Percentiles rank a stretch among this genome's conserved stretches.
Evolutionary conservation across 2,888 invertebrate species (phyloP).

Genomic region (Andrena camellia): DNA sequence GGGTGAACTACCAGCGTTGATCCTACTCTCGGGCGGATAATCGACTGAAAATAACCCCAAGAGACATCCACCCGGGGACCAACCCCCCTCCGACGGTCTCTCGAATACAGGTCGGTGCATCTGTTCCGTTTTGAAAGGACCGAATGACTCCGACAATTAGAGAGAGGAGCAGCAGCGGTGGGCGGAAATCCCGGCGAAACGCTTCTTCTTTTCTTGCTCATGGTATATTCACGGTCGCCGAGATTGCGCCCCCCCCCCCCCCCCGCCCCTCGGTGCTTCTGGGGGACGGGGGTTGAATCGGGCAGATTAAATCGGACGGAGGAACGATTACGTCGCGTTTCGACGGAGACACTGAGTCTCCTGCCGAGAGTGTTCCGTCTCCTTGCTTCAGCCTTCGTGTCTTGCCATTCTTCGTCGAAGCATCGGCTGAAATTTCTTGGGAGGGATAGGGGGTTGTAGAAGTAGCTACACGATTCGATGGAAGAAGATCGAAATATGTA

Average conservation of each 20-base stretch:
- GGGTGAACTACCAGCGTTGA: conserved; percentile 72
- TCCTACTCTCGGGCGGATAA: conserved; percentile 80
- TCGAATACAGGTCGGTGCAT: conserved; percentile 76
- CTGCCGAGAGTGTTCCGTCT: neutral
- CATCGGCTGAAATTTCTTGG: neutral
- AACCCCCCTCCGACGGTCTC: conserved; percentile 58
- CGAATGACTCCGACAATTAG: conserved; percentile 80
- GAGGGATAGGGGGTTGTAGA: too few species aligned
- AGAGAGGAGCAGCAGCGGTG: conserved; percentile 48
- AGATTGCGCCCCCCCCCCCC: conserved; percentile 60
- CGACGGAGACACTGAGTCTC: conserved; percentile 22
- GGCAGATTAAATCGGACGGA: conserved; percentile 53
- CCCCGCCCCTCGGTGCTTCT: neutral
- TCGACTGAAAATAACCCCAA: conserved; percentile 85
- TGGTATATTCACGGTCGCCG: conserved; percentile 53
- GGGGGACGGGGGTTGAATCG: conserved; percentile 37
- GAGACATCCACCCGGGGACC: conserved; percentile 73
- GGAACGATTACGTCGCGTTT: conserved; percentile 55
- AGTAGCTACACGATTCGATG: too few species aligned
- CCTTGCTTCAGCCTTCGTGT: neutral
- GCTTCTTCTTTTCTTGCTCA: conserved; percentile 67
- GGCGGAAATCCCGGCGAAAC: conserved; percentile 63
- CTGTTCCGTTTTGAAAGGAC: conserved; percentile 79
- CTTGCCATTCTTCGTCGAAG: conserved; percentile 6
- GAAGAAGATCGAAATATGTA: too few species aligned